Evolutionary conservation across 2,113 vertebrate genomes (phyloP).

Genomic region (Myrmophylax atrothorax): DNA sequence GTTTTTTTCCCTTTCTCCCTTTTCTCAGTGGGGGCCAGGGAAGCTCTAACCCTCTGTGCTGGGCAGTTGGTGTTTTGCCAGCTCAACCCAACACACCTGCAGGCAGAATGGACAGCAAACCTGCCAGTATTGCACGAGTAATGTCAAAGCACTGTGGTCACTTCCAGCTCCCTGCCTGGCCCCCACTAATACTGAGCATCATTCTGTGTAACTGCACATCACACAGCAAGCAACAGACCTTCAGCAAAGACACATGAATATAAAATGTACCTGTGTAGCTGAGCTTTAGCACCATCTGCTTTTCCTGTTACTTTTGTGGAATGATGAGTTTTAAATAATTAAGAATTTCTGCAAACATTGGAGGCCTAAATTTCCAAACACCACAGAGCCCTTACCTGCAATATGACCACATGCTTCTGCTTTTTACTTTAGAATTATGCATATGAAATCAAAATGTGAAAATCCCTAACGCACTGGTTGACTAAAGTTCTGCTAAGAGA

Average conservation of each 20-base stretch:
- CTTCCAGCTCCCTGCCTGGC: not conserved
- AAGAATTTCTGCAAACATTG: not conserved
- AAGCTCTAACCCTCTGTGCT: too few relatives aligned
- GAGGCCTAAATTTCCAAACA: not conserved
- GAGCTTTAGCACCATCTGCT: not conserved
- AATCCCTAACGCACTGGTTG: not conserved
- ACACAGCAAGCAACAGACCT: not conserved
- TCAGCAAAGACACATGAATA: not conserved
- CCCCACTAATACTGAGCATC: not conserved
- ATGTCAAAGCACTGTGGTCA: not conserved
- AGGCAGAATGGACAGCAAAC: not conserved
- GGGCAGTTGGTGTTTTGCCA: too few relatives aligned
- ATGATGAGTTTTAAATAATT: not conserved
- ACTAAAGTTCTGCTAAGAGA: not conserved
- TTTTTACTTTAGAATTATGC: not conserved
- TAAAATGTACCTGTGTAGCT: not conserved
- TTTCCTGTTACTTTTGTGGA: not conserved
- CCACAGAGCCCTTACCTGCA: not conserved
- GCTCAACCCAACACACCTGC: too few relatives aligned
- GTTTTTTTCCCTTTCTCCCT: too few relatives aligned
- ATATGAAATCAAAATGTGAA: not conserved
- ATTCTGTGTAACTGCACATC: not conserved
- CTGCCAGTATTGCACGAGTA: not conserved
- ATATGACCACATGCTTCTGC: not conserved
- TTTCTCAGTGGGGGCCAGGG: too few relatives aligned